phyloP scores from a whole-genome alignment of 1,140 invertebrate species.

The Eurosta solidaginis region DNA sequence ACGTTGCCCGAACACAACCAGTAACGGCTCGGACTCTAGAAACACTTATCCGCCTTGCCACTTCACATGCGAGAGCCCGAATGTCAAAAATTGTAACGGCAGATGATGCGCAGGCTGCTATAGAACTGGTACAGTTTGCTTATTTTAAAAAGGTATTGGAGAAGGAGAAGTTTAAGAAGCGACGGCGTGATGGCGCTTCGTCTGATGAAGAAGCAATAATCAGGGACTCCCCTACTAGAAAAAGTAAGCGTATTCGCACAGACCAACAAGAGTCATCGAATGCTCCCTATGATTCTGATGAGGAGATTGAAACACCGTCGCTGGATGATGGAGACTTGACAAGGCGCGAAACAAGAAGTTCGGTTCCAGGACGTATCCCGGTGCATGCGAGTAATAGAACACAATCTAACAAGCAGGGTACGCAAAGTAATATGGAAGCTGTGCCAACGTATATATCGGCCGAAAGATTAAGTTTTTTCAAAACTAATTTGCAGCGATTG shows the following conservation, averaged over 20 bases:
- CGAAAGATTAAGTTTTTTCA: constrained; percentile 64
- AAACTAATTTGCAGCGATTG: constrained; percentile 66
- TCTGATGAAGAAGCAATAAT: constrained; percentile 59
- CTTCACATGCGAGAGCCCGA: constrained; percentile 96
- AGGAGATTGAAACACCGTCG: constrained; percentile 51
- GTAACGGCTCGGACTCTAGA: constrained; percentile 97
- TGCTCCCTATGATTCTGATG: constrained; percentile 55
- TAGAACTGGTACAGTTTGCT: constrained; percentile 95
- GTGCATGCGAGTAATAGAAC: neutral
- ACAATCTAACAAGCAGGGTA: constrained; percentile 28
- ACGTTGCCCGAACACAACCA: constrained; percentile 94
- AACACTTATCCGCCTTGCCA: constrained; percentile 95
- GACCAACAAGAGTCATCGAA: constrained; percentile 58
- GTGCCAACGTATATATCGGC: constrained; percentile 39
- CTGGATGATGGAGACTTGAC: constrained; percentile 55
- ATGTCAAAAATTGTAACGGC: constrained; percentile 81
- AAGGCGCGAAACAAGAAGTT: constrained; percentile 49
- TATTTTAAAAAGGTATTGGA: constrained; percentile 95
- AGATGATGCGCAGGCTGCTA: constrained; percentile 88
- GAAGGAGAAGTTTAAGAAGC: constrained; percentile 75
- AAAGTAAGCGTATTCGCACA: constrained; percentile 47
- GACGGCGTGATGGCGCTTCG: constrained; percentile 62
- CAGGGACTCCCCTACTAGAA: constrained; percentile 42
- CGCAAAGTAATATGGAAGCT: neutral
- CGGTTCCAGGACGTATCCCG: constrained; percentile 32